Percentiles rank a stretch among this genome's conserved stretches.
These are phyloP conservation scores for Acropora yongei DNA, from an alignment of 64 coral and sea anemone species.

Conservation along the genomic window DNA sequence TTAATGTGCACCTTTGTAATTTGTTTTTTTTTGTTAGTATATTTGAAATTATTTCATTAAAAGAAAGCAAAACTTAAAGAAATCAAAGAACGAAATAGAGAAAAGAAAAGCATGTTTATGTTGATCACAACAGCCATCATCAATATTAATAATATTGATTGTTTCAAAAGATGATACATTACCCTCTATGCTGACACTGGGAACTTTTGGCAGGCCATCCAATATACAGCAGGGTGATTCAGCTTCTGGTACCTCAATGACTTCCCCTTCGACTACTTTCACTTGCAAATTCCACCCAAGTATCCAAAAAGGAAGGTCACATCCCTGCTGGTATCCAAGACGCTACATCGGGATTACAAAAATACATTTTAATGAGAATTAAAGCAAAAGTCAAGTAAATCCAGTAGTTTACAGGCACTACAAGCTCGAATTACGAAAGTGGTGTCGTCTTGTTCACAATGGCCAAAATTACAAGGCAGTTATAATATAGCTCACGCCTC, in stretches of 20 bases:
- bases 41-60: no score
- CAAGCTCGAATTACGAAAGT: neutral
- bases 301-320: neutral
- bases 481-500: neutral
- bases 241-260: neutral
- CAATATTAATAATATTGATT: no score
- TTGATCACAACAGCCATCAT: no score
- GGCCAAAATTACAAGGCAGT: neutral
- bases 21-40: neutral
- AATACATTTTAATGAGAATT: neutral
- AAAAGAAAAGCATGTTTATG: neutral
- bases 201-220: neutral
- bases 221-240: neutral
- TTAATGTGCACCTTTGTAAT: neutral
- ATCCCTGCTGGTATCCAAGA: neutral
- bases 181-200: neutral
- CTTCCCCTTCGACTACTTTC: neutral
- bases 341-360: neutral
- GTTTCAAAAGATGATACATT: neutral
- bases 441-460: neutral
- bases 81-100: neutral
- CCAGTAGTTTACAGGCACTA: neutral
- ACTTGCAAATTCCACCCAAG: neutral
- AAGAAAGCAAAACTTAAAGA: no score
- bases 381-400: constrained; percentile 3